Percentiles rank a stretch among this genome's conserved stretches.
These are phyloP conservation scores for Acleris laterana DNA, from an alignment of 2,888 invertebrate genomes.

Conservation along the genomic window DNA sequence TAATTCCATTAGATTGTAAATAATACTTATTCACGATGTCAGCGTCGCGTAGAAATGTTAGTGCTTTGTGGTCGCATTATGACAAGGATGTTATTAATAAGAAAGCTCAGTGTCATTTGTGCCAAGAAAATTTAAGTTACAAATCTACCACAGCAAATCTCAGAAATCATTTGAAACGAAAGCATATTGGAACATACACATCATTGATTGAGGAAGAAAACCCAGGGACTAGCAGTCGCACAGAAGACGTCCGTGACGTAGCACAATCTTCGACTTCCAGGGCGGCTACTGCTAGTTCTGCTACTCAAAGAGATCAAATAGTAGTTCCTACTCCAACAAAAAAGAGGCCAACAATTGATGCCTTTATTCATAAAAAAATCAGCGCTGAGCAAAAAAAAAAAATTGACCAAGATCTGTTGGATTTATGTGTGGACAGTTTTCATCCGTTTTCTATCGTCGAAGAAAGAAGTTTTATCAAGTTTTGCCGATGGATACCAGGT, in stretches of 20 bases:
- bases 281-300: too few relatives aligned
- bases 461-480: conserved; percentile 43
- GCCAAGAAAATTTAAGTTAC: conserved; percentile 12
- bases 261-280: too few relatives aligned
- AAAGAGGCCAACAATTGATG: conserved; percentile 26
- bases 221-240: not conserved
- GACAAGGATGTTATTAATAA: not conserved
- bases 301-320: too few relatives aligned
- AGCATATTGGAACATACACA: conserved; percentile 3
- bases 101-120: conserved; percentile 6
- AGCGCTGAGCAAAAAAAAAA: conserved; percentile 36
- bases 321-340: not conserved
- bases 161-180: conserved; percentile 26
- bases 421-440: conserved; percentile 39
- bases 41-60: conserved; percentile 11
- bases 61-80: conserved; percentile 24
- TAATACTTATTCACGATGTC: too few relatives aligned
- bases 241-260: too few relatives aligned
- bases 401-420: conserved; percentile 37
- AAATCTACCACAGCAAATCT: conserved; percentile 27
- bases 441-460: conserved; percentile 46
- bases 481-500: conserved; percentile 44
- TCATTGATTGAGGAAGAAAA: not conserved
- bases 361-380: conserved; percentile 35
- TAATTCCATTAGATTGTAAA: too few relatives aligned